Conservation (phyloP, 2,888 invertebrate species). For the Minunthozetes semirufus region DNA sequence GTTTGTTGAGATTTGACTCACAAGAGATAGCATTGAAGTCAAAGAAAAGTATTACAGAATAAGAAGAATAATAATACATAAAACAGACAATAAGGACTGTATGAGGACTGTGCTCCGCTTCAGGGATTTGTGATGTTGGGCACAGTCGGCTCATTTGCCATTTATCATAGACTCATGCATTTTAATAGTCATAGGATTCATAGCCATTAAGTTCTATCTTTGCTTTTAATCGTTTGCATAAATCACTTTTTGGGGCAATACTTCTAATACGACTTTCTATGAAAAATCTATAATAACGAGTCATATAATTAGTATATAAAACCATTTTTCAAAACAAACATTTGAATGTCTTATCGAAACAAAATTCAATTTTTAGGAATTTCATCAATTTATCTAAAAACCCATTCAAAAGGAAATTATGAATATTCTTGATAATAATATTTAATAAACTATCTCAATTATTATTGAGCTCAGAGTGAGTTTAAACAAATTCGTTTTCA, state of each 20-base stretch:
- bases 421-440: too few relatives aligned
- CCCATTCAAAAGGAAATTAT: too few relatives aligned
- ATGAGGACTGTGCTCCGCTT: background rate
- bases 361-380: too few relatives aligned
- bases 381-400: too few relatives aligned
- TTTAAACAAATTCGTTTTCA: too few relatives aligned
- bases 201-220: conserved; percentile 9
- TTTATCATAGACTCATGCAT: background rate
- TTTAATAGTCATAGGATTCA: background rate
- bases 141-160: background rate
- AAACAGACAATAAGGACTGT: too few relatives aligned
- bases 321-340: background rate
- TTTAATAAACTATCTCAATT: too few relatives aligned
- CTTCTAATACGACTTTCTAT: background rate
- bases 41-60: background rate
- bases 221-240: background rate
- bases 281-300: background rate
- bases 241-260: conserved; percentile 4
- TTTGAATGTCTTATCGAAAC: too few relatives aligned
- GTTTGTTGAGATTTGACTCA: background rate
- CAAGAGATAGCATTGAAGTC: background rate
- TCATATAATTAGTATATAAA: background rate
- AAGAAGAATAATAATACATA: background rate
- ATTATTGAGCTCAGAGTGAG: too few relatives aligned
- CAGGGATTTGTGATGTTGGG: background rate